Evolutionary conservation across 2,888 invertebrate species (phyloP).

Genomic region (Melieria omissa): DNA sequence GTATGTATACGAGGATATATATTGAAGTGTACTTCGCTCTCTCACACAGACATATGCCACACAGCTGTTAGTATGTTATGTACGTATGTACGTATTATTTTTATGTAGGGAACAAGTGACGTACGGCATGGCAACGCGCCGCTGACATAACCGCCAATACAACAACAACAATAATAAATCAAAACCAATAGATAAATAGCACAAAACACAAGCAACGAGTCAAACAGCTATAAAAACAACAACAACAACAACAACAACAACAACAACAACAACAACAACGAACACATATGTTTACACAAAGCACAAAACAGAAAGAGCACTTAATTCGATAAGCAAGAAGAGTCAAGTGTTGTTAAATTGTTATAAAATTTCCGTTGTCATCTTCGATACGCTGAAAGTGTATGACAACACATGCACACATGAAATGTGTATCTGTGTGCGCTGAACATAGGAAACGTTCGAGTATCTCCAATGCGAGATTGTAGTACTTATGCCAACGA

Average conservation of each 20-base stretch:
- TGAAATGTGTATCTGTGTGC: background rate
- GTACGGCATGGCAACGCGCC: no score
- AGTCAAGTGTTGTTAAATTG: conserved; percentile 28
- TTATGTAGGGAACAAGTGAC: no score
- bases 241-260: background rate
- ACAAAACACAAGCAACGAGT: background rate
- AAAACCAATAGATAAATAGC: background rate
- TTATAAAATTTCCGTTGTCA: conserved; percentile 19
- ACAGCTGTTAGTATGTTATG: background rate
- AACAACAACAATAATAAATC: background rate
- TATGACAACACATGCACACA: background rate
- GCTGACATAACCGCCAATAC: no score
- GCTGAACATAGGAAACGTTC: no score
- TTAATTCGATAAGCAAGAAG: conserved; percentile 25
- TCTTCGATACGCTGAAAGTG: conserved; percentile 1
- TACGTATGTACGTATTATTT: no score
- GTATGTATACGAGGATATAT: no score
- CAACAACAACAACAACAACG: background rate
- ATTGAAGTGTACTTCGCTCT: no score
- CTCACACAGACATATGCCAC: background rate
- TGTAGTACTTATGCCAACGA: no score
- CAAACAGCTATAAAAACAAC: background rate
- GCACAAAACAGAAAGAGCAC: background rate
- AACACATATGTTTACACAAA: no score
- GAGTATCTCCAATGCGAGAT: no score